Base-by-base conservation (phyloP, 2,888 invertebrate genomes). In the Bellardia pandia region DNA sequence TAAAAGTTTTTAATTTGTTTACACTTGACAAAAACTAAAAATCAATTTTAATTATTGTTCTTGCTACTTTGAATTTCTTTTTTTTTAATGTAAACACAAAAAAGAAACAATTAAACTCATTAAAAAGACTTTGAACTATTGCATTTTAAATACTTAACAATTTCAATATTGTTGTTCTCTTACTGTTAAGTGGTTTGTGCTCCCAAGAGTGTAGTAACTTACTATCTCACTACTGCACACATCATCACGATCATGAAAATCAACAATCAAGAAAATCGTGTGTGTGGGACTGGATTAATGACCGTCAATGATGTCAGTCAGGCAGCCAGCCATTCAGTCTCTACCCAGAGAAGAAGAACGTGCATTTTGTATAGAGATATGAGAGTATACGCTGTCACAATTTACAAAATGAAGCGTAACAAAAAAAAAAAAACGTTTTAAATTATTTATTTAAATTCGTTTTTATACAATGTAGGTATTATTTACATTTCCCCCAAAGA, bases 251-350 rank as follows among this genome's bases (percentile, higher is more conserved):
- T 33, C 60, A 33, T 13, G 33, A 56, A 33, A 56, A 14, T 1
- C 13, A 62, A 5, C 11, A 66, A 40, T 0, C 53, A 69, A 69
- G 58, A 78, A 78, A 69, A 6, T 48, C 14, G 11, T 56, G 40
- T 42, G 51, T 64, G 7, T 14, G 33, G 71, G 37, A 48, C 48
- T 48, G 76, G 86, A 84, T 84, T 81, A 88, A 83, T 79, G 87
- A 84, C 81, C 87, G 83, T 48, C 72, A 86, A 79, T 88, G 86
- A 81, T 84, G 81, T 76, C 84, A 82, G 23, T 9, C 40, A 23
- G 51, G 16, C 16, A n/a, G 64, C 51, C 14, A n/a, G 81, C 68
- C 83, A 81, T 13, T 11, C 23, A 13, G 16, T 48, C 23, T 42
- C 23, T 60, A 68, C 11, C 3, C n/a, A 51, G 68, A 45, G 8